Base-by-base conservation (phyloP, 2,113 vertebrate species). In the Morone saxatilis region DNA sequence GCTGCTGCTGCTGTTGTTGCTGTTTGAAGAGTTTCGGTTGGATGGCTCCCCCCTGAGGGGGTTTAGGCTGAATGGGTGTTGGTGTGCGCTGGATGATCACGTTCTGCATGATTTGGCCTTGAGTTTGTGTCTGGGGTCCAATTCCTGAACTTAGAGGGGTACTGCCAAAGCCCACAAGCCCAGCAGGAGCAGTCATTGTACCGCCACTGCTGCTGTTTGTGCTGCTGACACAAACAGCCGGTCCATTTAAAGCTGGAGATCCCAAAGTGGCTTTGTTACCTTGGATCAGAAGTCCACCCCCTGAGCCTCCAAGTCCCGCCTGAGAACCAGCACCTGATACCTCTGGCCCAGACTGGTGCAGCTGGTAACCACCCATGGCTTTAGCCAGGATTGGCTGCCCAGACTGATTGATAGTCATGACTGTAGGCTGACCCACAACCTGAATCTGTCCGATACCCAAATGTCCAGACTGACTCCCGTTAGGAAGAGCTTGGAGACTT, bases 51-150 rank as follows among this genome's bases (percentile, higher is more conserved):
- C 97, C 95, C 71, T 95, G 95, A 0, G 95, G 91, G 0, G 98
- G 98, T 50, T 99, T 99, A 88, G 98, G 98, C 76, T 99, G 98
- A 89, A 99, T 99, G 12, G 98, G 98, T 0, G 98, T 99, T 56
- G 98, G 98, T 1, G 97, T 98, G 50, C 98, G 91, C 78, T 99
- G 98, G 57, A 99, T 97, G 91, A 99, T 98, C 80, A 99, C 96
- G 11, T 97, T 99, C 71, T 96, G 97, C 84, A 98, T 96, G 85
- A 98, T 88, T 0, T 97, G 94, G 4, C 96, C 96, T 96, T 95
- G 16, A 93, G 76, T 76, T 94, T 95, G 93, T 25, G 92, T 66
- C 54, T 93, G 95, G 38, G 91, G 76, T 76, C 84, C 92, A 47
- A 96, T 88, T 78, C 93, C 95, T 71, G 94, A 81, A 87, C 86